phyloP scores from a whole-genome alignment of 2,113 vertebrate genomes.

The Dunckerocampus dactyliophorus region DNA sequence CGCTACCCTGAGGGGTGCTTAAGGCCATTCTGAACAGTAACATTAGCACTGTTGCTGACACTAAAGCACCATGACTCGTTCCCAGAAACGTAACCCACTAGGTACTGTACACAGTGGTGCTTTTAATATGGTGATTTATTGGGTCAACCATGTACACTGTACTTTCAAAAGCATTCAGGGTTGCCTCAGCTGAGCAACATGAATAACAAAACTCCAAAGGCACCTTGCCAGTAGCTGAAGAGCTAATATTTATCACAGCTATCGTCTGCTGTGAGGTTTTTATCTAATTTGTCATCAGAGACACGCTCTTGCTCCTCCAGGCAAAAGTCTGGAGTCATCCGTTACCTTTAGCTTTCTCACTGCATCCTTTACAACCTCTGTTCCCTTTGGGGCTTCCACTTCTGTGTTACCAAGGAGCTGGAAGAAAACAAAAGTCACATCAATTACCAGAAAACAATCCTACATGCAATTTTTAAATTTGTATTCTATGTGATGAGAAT shows the following conservation, averaged over 20 bases:
- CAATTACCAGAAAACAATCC: neutral
- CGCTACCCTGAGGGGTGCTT: too few relatives aligned
- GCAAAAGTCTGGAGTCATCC: conserved; percentile 1
- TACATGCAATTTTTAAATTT: too few relatives aligned
- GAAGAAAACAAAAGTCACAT: conserved; percentile 18
- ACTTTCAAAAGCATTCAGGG: neutral
- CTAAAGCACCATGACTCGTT: too few relatives aligned
- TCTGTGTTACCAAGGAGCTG: conserved; percentile 97
- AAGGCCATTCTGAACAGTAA: too few relatives aligned
- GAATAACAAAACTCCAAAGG: conserved; percentile 36
- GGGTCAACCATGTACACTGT: neutral
- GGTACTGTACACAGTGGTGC: too few relatives aligned
- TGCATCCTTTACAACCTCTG: conserved; percentile 93
- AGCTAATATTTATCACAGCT: conserved; percentile 10
- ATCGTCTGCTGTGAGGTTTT: conserved; percentile 4
- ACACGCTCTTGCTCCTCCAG: conserved; percentile 9
- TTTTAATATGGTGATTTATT: too few relatives aligned
- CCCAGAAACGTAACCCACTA: neutral
- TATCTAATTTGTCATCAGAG: conserved; percentile 14
- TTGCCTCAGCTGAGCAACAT: neutral
- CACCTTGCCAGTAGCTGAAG: conserved; percentile 44
- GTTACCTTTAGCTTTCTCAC: conserved; percentile 95
- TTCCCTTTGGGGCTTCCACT: conserved; percentile 96
- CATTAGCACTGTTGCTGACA: neutral
- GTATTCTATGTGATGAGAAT: too few relatives aligned